These are phyloP conservation scores for Zonotrichia leucophrys DNA, from an alignment of 2,113 vertebrate genomes.

Conservation along the genomic window DNA sequence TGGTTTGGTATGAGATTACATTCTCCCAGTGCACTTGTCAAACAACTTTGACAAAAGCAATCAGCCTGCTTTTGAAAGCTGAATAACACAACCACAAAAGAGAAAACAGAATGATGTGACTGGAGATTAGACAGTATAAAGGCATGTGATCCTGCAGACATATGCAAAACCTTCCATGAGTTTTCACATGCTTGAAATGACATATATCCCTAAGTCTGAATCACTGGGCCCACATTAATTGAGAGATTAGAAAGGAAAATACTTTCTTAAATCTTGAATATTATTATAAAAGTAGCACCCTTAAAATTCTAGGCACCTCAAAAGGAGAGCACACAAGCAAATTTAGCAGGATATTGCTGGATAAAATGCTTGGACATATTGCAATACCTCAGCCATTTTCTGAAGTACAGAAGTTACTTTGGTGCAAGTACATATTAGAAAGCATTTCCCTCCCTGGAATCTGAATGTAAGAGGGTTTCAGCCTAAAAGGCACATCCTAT, in stretches of 20 bases:
- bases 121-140: not conserved
- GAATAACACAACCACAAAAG: not conserved
- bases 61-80: not conserved
- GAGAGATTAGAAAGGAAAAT: not conserved
- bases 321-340: not conserved
- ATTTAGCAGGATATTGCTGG: not conserved
- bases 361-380: not conserved
- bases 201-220: not conserved
- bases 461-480: not conserved
- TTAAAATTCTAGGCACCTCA: not conserved
- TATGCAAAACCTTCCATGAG: not conserved
- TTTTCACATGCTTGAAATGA: not conserved
- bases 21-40: not conserved
- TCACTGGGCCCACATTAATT: not conserved
- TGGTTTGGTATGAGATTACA: not conserved
- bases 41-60: conserved; percentile 1
- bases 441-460: not conserved
- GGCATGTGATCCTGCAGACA: not conserved
- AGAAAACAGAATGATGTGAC: not conserved
- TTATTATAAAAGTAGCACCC: not conserved
- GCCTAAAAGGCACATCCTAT: not conserved
- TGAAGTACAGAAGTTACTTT: not conserved
- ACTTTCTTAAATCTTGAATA: not conserved
- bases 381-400: not conserved
- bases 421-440: not conserved